Conservation (phyloP, 1,140 invertebrate species). For the Penaeus indicus region DNA sequence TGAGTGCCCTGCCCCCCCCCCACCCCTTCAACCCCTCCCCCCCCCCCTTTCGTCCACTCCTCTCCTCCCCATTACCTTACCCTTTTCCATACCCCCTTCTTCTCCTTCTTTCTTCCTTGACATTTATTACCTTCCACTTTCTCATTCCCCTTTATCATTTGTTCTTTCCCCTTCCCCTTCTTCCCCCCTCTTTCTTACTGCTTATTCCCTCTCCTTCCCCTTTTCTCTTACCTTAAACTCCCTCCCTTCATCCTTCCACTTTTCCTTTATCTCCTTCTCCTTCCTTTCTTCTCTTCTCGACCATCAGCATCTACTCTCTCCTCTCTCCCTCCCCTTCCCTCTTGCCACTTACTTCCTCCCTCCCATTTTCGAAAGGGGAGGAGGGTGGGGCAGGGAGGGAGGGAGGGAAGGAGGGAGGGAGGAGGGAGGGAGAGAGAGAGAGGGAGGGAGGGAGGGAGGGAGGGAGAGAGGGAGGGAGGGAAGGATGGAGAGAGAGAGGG, state of each 20-base stretch:
- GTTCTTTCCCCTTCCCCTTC: no score
- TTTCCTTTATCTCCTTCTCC: not conserved
- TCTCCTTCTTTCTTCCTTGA: no score
- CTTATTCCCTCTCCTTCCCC: not conserved
- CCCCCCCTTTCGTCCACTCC: no score
- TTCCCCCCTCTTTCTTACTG: not conserved
- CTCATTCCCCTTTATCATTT: no score
- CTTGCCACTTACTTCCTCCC: not conserved
- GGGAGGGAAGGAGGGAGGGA: constrained; percentile 11
- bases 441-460: not conserved
- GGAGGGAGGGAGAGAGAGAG: not conserved
- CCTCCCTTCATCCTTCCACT: not conserved
- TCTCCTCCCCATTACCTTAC: no score
- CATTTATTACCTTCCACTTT: no score
- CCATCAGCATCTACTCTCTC: not conserved
- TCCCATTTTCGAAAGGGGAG: not conserved
- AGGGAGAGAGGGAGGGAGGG: constrained; percentile 8
- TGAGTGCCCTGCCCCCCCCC: no score
- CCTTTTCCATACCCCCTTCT: no score
- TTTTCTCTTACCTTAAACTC: not conserved
- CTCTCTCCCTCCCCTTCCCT: no score
- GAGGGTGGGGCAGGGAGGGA: not conserved
- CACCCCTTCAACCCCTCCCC: no score
- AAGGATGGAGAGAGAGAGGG: not conserved
- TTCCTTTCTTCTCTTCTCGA: not conserved